Conservation (phyloP, 2,113 vertebrate genomes). For the Callipepla californica region DNA sequence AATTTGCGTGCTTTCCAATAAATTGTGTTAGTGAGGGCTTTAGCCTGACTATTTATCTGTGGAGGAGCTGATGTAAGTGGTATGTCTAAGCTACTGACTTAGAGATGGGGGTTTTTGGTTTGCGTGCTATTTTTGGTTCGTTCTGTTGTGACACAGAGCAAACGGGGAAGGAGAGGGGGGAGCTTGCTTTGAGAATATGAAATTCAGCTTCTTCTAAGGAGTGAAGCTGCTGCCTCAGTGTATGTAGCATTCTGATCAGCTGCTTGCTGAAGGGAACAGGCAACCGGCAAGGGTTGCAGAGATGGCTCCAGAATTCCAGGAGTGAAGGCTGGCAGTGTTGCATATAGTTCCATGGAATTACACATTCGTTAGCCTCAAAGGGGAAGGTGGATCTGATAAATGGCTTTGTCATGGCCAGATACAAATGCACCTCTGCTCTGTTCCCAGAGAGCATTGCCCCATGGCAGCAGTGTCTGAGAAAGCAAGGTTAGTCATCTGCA, state of each 20-base stretch:
- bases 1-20: background rate
- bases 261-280: accelerated
- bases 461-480: background rate
- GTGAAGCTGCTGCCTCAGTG: background rate
- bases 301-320: background rate
- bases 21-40: background rate
- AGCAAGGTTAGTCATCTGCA: background rate
- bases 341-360: background rate
- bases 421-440: background rate
- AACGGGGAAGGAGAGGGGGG: background rate
- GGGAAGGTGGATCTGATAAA: background rate
- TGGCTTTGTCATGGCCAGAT: background rate
- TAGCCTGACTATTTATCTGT: background rate
- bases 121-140: background rate
- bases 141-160: background rate
- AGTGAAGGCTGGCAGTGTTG: background rate
- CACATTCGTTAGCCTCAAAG: background rate
- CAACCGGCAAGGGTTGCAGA: background rate
- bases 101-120: background rate
- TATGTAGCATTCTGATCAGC: background rate
- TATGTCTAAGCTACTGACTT: background rate
- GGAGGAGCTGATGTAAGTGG: background rate
- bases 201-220: background rate
- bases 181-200: background rate
- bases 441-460: background rate